Conservation (phyloP, 92 coral and sea anemone genomes). For the Bergia puertoricense region DNA sequence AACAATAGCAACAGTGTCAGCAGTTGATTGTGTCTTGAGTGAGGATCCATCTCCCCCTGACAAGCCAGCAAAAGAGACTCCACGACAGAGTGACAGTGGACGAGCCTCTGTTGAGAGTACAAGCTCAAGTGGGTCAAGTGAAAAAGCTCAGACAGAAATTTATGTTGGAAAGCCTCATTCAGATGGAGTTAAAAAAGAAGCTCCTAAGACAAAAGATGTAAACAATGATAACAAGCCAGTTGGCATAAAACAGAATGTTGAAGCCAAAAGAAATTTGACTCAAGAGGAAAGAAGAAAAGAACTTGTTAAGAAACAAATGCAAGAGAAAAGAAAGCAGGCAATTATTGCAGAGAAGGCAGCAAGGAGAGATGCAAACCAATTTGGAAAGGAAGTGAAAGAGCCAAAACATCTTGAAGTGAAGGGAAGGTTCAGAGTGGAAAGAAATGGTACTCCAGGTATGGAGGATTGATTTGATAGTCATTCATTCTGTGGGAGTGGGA, state of each 20-base stretch:
- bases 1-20: constrained; percentile 82
- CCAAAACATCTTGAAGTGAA: not conserved
- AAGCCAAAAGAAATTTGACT: constrained; percentile 1
- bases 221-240: constrained; percentile 37
- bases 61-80: constrained; percentile 39
- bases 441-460: constrained; percentile 7
- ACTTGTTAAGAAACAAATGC: constrained; percentile 70
- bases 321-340: constrained; percentile 55
- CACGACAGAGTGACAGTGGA: constrained; percentile 52
- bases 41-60: constrained; percentile 23
- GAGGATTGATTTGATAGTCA: not conserved
- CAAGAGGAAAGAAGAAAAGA: constrained; percentile 60
- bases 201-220: not conserved
- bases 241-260: constrained; percentile 23
- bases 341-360: constrained; percentile 36
- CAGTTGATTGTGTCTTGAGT: constrained; percentile 76
- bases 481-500: not conserved
- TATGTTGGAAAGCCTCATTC: constrained; percentile 18
- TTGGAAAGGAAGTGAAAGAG: not conserved
- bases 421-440: constrained; percentile 22
- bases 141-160: constrained; percentile 64
- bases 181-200: constrained; percentile 35
- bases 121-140: constrained; percentile 62
- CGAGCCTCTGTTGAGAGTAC: constrained; percentile 65
- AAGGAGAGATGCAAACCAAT: constrained; percentile 17